These are phyloP conservation scores for Stegastes partitus DNA, from an alignment of 2,113 vertebrate species.

Conservation along the genomic window DNA sequence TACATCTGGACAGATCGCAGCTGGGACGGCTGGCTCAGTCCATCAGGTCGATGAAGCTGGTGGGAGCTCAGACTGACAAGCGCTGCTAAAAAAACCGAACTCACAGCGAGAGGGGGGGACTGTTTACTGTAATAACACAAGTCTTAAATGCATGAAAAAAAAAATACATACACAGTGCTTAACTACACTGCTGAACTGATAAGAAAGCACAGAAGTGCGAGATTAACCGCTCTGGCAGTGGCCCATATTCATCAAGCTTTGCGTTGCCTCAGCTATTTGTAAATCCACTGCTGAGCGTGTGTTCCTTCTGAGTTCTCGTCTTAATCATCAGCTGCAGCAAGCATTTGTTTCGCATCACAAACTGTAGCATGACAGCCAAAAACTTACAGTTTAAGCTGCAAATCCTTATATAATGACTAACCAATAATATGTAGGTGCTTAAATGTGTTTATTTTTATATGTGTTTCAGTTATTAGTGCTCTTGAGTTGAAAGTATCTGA, in stretches of 20 bases:
- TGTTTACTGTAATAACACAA: constrained; percentile 10
- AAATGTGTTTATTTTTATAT: too few relatives aligned
- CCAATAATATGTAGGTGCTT: too few relatives aligned
- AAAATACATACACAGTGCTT: constrained; percentile 13
- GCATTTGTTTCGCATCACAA: not conserved
- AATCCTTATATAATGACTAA: not conserved
- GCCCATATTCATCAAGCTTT: constrained; percentile 26
- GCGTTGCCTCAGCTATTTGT: constrained; percentile 15
- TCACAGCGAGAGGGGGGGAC: not conserved
- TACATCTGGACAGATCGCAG: constrained; percentile 90
- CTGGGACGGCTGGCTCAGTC: constrained; percentile 91
- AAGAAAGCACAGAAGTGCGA: constrained; percentile 40
- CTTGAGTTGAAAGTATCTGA: too few relatives aligned
- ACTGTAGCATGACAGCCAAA: constrained; percentile 4
- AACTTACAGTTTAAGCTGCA: not conserved
- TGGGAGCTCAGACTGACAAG: constrained; percentile 62
- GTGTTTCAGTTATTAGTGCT: too few relatives aligned
- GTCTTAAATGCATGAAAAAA: constrained; percentile 48
- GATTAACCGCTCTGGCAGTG: constrained; percentile 11
- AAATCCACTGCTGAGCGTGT: not conserved
- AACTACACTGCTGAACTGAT: constrained; percentile 9
- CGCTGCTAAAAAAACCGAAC: constrained; percentile 27
- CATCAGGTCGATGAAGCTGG: constrained; percentile 84
- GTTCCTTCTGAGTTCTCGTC: not conserved
- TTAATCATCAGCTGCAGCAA: not conserved